Percentiles rank a stretch among this genome's conserved stretches.
Evolutionary conservation across 2,113 vertebrate species (phyloP).

Genomic region (Piaya cayana): DNA sequence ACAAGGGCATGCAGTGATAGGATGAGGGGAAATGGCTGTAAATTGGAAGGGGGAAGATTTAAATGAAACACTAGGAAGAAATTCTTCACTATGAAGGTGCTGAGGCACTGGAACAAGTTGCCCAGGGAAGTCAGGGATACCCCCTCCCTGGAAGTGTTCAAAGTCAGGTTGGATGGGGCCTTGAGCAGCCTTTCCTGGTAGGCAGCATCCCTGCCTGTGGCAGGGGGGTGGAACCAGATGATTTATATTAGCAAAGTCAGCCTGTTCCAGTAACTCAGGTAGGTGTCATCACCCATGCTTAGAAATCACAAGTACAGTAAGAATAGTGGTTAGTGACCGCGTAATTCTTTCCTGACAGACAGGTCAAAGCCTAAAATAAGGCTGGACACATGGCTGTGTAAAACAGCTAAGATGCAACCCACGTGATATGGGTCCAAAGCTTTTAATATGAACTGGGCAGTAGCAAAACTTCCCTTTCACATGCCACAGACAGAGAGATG

Average conservation of each 20-base stretch:
- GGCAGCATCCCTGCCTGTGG: no score
- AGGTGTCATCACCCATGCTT: neutral
- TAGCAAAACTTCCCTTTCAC: neutral
- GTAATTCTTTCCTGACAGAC: neutral
- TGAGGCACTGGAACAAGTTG: no score
- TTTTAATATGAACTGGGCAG: neutral
- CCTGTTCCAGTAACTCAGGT: neutral
- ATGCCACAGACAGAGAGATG: neutral
- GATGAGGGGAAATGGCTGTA: no score
- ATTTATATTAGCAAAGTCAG: neutral
- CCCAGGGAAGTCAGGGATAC: no score
- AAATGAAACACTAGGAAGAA: no score
- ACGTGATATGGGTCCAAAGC: neutral
- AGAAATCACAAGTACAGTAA: neutral
- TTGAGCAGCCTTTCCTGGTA: no score
- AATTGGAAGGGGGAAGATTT: no score
- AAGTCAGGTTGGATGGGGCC: no score
- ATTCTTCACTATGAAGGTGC: no score
- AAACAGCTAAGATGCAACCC: neutral
- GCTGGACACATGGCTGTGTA: neutral
- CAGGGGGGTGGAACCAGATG: no score
- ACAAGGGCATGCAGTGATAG: no score
- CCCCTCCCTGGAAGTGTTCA: no score
- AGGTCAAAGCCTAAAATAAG: neutral
- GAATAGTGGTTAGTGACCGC: neutral